A percentile compares a stretch with the other conserved stretches of the same genome.
Evolutionary conservation across 2,888 invertebrate genomes (phyloP).

Genomic region (Scrobipalpa atriplicella): DNA sequence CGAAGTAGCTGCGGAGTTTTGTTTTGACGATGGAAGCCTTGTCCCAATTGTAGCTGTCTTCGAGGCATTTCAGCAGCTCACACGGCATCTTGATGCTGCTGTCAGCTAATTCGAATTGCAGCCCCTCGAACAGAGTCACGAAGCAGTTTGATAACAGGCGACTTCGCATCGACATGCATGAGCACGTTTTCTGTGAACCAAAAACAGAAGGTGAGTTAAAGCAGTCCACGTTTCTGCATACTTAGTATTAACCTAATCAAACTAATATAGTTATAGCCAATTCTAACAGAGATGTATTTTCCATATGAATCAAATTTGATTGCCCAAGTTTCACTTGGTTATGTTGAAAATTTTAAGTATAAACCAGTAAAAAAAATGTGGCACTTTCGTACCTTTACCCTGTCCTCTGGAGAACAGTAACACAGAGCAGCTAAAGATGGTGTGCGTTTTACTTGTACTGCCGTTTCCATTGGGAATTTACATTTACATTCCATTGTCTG

Average conservation of each 20-base stretch:
- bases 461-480: conserved; percentile 58
- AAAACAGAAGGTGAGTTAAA: not conserved
- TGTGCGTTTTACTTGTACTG: conserved; percentile 66
- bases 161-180: conserved; percentile 66
- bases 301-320: too few relatives aligned
- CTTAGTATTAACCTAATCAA: too few relatives aligned
- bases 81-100: conserved; percentile 65
- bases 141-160: conserved; percentile 62
- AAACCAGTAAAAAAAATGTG: not conserved
- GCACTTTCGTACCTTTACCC: conserved; percentile 32
- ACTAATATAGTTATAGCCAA: too few relatives aligned
- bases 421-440: conserved; percentile 70
- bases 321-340: too few relatives aligned
- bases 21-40: conserved; percentile 56
- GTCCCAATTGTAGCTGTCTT: conserved; percentile 74
- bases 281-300: too few relatives aligned
- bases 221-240: too few relatives aligned
- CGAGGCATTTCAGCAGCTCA: conserved; percentile 69
- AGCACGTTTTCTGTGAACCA: conserved; percentile 60
- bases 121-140: conserved; percentile 63
- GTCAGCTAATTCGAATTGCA: conserved; percentile 60
- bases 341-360: too few relatives aligned
- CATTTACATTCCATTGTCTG: conserved; percentile 64
- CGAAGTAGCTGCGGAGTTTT: conserved; percentile 61
- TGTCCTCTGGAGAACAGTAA: conserved; percentile 60